Conservation (phyloP, 2,888 invertebrate genomes). For the Acanthosepion lycidas region DNA sequence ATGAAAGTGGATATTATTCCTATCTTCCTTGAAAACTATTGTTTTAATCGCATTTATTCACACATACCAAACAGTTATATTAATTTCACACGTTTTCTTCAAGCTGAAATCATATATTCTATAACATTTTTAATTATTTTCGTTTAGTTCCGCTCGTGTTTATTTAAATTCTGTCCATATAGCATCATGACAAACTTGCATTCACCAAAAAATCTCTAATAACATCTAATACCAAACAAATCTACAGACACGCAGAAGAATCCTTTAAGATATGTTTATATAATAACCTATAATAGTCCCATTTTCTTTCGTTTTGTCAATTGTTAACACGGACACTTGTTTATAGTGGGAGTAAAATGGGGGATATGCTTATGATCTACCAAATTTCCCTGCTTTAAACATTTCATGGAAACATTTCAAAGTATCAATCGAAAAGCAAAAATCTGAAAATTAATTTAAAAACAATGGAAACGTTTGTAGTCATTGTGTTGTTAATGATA, state of each 20-base stretch:
- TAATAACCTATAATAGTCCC: neutral
- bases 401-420: neutral
- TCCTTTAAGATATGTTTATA: conserved; percentile 33
- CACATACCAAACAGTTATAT: too few relatives aligned
- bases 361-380: neutral
- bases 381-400: neutral
- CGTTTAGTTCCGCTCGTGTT: too few relatives aligned
- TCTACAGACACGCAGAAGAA: neutral
- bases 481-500: neutral
- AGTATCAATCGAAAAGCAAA: conserved; percentile 18
- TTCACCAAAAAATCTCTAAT: neutral
- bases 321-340: too few relatives aligned
- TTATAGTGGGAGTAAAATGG: neutral
- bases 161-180: too few relatives aligned
- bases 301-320: too few relatives aligned
- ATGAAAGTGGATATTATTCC: too few relatives aligned
- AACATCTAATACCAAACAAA: too few relatives aligned
- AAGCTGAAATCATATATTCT: too few relatives aligned
- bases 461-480: neutral
- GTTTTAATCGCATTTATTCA: too few relatives aligned
- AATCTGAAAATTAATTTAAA: conserved; percentile 33
- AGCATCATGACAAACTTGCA: neutral
- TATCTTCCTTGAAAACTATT: too few relatives aligned
- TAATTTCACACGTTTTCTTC: too few relatives aligned
- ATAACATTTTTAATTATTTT: too few relatives aligned